phyloP scores from a whole-genome alignment of 2,113 vertebrate genomes.

The Agelaius tricolor region DNA sequence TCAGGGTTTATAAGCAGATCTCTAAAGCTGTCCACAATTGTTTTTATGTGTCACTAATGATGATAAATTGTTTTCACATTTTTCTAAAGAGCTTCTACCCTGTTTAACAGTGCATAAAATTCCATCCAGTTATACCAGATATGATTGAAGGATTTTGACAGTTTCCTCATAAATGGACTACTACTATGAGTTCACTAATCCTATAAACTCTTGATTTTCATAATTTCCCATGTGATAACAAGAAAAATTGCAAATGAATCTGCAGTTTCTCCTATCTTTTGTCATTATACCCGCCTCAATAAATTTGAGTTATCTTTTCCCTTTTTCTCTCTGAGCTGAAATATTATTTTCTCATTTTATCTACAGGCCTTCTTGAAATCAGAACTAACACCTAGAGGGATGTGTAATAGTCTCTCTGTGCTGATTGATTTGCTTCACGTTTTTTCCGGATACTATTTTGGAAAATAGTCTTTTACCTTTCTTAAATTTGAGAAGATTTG shows the following conservation, averaged over 20 bases:
- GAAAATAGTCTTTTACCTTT: neutral
- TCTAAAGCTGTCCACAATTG: neutral
- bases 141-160: neutral
- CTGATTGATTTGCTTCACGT: neutral
- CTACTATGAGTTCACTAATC: neutral
- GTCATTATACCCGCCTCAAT: neutral
- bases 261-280: neutral
- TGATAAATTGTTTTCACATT: neutral
- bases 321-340: neutral
- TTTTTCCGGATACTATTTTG: neutral
- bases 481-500: neutral
- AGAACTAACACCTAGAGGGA: neutral
- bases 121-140: neutral
- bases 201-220: neutral
- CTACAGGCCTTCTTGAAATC: neutral
- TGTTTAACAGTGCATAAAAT: constrained; percentile 11
- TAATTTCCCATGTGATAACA: neutral
- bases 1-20: neutral
- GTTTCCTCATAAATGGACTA: neutral
- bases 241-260: constrained; percentile 34
- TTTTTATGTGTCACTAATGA: neutral
- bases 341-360: constrained; percentile 7
- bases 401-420: neutral
- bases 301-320: neutral
- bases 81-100: neutral